phyloP scores from a whole-genome alignment of 2,113 vertebrate genomes.

The Bambusicola thoracicus region DNA sequence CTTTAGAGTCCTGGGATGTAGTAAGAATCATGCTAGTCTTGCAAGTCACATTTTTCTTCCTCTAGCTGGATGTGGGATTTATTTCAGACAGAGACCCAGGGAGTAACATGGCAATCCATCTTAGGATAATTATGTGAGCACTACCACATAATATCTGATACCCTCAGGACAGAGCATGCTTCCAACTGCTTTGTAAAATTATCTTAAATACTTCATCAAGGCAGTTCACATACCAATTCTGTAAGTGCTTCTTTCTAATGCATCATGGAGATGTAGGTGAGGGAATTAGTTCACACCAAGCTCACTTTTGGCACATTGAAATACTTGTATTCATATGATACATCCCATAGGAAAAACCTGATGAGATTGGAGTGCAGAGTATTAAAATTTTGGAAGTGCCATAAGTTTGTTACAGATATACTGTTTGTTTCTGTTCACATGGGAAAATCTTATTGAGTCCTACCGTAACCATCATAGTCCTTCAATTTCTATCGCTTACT shows the following conservation, averaged over 20 bases:
- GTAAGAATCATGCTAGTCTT: neutral
- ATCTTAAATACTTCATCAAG: conserved; percentile 24
- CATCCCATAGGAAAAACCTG: neutral
- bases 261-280: neutral
- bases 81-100: conserved; percentile 16
- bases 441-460: neutral
- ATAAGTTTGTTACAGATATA: conserved; percentile 13
- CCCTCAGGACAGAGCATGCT: conserved; percentile 19
- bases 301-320: conserved; percentile 44
- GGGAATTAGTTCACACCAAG: conserved; percentile 36
- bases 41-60: neutral
- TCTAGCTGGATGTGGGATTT: conserved; percentile 20
- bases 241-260: conserved; percentile 31
- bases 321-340: neutral
- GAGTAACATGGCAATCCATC: conserved; percentile 4
- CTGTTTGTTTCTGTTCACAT: neutral
- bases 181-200: conserved; percentile 29
- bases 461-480: neutral
- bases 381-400: conserved; percentile 20
- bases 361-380: neutral
- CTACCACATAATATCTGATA: conserved; percentile 10
- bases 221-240: conserved; percentile 9
- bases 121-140: conserved; percentile 17
- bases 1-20: neutral
- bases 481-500: neutral